Conservation (phyloP, 2,888 invertebrate genomes). For the Tromatobia lineatoria region DNA sequence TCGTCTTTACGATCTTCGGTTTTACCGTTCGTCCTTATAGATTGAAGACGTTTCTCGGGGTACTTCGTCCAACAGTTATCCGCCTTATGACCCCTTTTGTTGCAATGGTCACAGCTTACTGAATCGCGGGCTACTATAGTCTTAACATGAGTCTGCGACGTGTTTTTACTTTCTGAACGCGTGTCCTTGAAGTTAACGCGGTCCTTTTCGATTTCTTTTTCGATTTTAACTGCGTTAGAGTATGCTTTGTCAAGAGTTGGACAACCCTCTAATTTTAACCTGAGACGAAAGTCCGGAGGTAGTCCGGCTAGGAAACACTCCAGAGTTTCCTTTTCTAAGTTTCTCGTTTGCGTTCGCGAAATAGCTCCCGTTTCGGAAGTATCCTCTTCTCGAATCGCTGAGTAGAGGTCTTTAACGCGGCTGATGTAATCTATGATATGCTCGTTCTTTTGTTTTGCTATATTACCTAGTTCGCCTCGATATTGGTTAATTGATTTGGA, state of each 20-base stretch:
- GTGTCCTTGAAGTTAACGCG: slow-evolving; percentile 5
- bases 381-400: background rate
- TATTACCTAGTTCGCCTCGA: no score
- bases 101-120: background rate
- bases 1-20: no score
- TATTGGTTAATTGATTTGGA: no score
- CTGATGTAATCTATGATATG: slow-evolving; percentile 55
- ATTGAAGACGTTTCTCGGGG: no score
- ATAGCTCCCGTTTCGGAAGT: background rate
- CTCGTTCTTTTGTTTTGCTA: slow-evolving; percentile 26
- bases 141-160: no score
- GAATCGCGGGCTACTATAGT: no score
- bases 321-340: background rate
- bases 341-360: background rate
- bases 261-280: slow-evolving; percentile 1
- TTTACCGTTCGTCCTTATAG: no score
- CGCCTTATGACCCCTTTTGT: background rate
- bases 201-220: slow-evolving; percentile 23
- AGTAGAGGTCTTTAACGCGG: slow-evolving; percentile 50
- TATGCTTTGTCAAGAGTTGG: background rate
- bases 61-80: slow-evolving; percentile 19
- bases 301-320: no score
- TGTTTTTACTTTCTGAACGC: no score
- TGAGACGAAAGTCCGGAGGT: no score
- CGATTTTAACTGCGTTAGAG: background rate